Evolutionary conservation across 37 sponge, comb jelly and placozoan species (phyloP).

Genomic region (Halisarca cf. caerulea): DNA sequence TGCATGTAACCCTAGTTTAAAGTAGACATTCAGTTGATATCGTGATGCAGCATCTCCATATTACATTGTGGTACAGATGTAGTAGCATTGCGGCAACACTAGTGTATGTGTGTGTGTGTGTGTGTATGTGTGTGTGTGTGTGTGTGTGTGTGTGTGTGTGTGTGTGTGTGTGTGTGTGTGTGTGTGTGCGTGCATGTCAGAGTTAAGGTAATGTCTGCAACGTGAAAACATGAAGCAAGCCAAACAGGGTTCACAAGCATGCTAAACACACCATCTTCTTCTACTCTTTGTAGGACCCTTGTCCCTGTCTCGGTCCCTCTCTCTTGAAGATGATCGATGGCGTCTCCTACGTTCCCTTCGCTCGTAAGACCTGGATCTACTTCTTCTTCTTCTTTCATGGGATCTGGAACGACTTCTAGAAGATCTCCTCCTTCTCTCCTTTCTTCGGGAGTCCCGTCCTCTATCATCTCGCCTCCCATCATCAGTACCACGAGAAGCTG

Average conservation of each 20-base stretch:
- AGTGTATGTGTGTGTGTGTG: no score
- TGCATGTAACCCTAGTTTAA: no score
- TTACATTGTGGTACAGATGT: no score
- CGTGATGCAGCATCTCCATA: no score
- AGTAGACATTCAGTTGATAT: no score
- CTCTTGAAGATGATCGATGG: slow-evolving; percentile 28
- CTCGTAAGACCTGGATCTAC: slow-evolving; percentile 28
- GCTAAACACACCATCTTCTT: slow-evolving; percentile 29
- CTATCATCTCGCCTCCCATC: slow-evolving; percentile 20
- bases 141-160: background rate
- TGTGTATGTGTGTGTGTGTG: no score
- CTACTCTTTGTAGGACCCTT: background rate
- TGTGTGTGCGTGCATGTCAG: no score
- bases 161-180: no score
- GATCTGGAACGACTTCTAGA: slow-evolving; percentile 36
- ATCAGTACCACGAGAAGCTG: slow-evolving; percentile 2
- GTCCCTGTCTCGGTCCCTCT: slow-evolving; percentile 10
- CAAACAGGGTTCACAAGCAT: no score
- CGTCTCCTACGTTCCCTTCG: slow-evolving; percentile 4
- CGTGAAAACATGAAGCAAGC: no score
- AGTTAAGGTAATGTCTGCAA: no score
- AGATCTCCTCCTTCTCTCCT: background rate
- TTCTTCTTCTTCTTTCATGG: slow-evolving; percentile 32
- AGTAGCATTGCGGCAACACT: no score
- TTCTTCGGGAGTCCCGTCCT: slow-evolving; percentile 5